Base-by-base conservation (phyloP, 2,113 vertebrate genomes). In the Zeus faber region DNA sequence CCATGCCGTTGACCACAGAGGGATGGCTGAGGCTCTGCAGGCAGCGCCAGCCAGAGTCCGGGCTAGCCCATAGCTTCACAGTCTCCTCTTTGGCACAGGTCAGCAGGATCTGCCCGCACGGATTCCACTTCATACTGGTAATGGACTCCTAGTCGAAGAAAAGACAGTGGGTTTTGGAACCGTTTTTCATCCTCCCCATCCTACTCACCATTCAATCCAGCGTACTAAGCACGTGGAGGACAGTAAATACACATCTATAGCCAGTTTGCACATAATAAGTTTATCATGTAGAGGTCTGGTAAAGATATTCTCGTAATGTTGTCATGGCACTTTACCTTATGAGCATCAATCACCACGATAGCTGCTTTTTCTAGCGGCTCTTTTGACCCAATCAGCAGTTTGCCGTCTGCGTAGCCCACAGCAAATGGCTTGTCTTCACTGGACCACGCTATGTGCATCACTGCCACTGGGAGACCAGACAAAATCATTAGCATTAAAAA, bases 81-180 rank as follows among this genome's bases (percentile, higher is more conserved):
- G 77, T 90, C 69, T 97, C 96, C 74, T 99, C 97, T 87, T 96
- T 97, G 76, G 94, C 95, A 86, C 94, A 99, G 0, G 93, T 97
- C 81, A 97, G 76, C 16, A 99, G 81, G 29, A 95, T 89, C 67
- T 88, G 90, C 3, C 97, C 96, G 1, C 78, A 87, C 0, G 95
- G 94, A 77, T 92, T 94, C 97, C 97, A 99, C 53, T 91, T 94
- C 89, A 97, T 90, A 24, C 89, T 91, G 65, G 80, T 86, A 68
- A 98, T 84, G 3, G 91, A 90, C 67, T 98, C 97, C 97, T 98
- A 72, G n/a, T n/a, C n/a, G n/a, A n/a, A n/a, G n/a, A 3, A 56
- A 62, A n/a, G 0, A 39, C 61, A 57, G 17, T 1, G 5, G 18
- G 21, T 50, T 20, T n/a, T 31, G 16, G 1, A 4, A 50, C 1